A percentile compares a stretch with the other conserved stretches of the same genome.
These are phyloP conservation scores for Caradrina clavipalpis DNA, from an alignment of 2,888 invertebrate genomes.

Conservation along the genomic window DNA sequence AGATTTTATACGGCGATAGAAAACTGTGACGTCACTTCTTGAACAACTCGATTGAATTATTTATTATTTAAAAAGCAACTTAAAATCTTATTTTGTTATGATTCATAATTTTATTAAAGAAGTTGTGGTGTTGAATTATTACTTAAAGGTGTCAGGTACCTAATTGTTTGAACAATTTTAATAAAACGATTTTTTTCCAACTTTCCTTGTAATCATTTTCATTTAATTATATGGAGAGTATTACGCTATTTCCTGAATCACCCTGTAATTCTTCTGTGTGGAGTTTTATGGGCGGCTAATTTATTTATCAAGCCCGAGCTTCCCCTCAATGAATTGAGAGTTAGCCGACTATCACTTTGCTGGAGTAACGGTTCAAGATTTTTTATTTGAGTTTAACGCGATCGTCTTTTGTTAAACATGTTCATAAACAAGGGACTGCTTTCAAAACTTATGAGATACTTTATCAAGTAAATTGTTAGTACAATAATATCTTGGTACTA, in stretches of 20 bases:
- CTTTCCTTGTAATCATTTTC: slow-evolving; percentile 42
- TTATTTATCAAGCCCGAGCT: slow-evolving; percentile 57
- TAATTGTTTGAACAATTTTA: slow-evolving; percentile 24
- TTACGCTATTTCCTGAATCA: slow-evolving; percentile 41
- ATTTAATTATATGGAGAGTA: slow-evolving; percentile 53
- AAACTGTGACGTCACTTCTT: no score
- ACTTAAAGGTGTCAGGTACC: no score
- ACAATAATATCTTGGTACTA: no score
- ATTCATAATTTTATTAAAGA: no score
- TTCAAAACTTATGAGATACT: slow-evolving; percentile 8
- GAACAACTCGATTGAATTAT: no score
- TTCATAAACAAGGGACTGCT: slow-evolving; percentile 14
- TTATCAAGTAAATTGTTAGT: neutral
- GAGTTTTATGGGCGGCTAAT: slow-evolving; percentile 52
- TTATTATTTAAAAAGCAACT: no score
- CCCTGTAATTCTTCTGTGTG: slow-evolving; percentile 53
- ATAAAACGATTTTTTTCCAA: slow-evolving; percentile 18
- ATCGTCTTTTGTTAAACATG: slow-evolving; percentile 34
- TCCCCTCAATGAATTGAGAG: slow-evolving; percentile 56
- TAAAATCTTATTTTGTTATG: no score
- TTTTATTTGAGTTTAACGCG: slow-evolving; percentile 39
- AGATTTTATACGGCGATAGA: no score
- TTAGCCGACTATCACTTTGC: slow-evolving; percentile 50
- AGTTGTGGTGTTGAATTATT: no score
- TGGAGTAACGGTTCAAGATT: slow-evolving; percentile 36